Base-by-base conservation (phyloP, 2,797 vertebrate genomes). In the Hybognathus amarus region DNA sequence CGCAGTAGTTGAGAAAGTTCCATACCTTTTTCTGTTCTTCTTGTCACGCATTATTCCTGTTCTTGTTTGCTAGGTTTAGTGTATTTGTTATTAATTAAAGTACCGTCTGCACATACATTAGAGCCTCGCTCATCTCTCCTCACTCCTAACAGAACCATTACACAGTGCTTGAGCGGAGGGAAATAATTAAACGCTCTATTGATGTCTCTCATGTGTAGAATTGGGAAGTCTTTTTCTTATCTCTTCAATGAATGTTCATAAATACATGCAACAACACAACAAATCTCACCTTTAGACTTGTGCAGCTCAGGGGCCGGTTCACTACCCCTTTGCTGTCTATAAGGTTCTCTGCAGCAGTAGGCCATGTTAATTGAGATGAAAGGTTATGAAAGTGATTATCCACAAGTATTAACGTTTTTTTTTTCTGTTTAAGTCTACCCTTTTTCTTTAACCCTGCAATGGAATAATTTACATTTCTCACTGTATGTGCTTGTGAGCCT, bases 341-440 rank as follows among this genome's bases (percentile, higher is more conserved):
- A 61, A 27, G 56, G 11, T 61, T 27, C n/a, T 27, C n/a, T 61
- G n/a, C 10, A 59, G 56, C 56, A 27, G 12, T 0, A 36, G 33
- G 33, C 33, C 15, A 12, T 61, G 50, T 56, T 61, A 17, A 63
- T 76, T 5, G 36, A 45, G 18, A 33, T 70, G 12, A 81, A 45
- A 45, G 7, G 22, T 22, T 71, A 63, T 81, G 10, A 63, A 45
- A 61, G 61, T 36, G 27, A 81, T 81, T 56, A 17, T 81, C 38
- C 38, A 61, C 74, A 24, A 42, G 3, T 40, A 47, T 47, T 5
- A 15, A 47, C 0, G 1, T 45, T 45, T 24, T 45, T 13, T 38
- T 8, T 8, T 42, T 45, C 4, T 18, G 2, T 12, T 42, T 24
- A 76, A 24, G 22, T 27, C 36, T 18, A 40, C n/a, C 5, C 5